Conservation (phyloP, 1,140 invertebrate genomes). For the Gonioctena quinquepunctata region DNA sequence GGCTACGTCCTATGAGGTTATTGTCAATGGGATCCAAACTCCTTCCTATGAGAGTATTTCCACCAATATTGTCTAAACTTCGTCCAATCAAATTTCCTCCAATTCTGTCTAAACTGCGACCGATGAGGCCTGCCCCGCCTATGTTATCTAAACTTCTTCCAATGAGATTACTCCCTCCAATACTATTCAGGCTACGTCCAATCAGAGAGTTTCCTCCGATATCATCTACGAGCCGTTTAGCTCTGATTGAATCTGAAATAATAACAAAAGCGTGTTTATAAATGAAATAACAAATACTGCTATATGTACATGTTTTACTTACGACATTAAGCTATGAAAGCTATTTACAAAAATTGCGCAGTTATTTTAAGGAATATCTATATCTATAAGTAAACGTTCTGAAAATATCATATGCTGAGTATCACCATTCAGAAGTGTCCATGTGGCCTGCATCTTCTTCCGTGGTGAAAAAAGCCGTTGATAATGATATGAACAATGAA, state of each 20-base stretch:
- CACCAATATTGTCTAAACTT: constrained; percentile 25
- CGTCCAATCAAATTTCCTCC: constrained; percentile 21
- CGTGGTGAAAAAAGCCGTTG: no score
- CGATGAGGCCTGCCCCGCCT: constrained; percentile 24
- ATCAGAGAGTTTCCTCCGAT: constrained; percentile 27
- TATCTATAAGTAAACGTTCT: no score
- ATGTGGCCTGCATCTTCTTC: no score
- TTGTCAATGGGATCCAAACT: constrained; percentile 17
- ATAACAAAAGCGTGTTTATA: no score
- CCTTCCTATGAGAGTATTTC: constrained; percentile 15
- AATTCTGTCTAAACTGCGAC: constrained; percentile 28
- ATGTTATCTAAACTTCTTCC: constrained; percentile 22
- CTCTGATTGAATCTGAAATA: not conserved
- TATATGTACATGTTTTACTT: no score
- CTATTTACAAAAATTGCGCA: no score
- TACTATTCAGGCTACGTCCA: constrained; percentile 17
- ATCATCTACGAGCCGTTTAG: not conserved
- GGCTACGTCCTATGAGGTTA: not conserved
- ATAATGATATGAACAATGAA: no score
- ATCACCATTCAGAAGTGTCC: no score
- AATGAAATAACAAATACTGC: no score
- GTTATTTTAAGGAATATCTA: no score
- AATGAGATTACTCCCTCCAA: constrained; percentile 23
- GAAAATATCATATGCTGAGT: no score
- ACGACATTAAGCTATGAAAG: no score